Conservation (phyloP, 2,113 vertebrate species). For the Apeltes quadracus region DNA sequence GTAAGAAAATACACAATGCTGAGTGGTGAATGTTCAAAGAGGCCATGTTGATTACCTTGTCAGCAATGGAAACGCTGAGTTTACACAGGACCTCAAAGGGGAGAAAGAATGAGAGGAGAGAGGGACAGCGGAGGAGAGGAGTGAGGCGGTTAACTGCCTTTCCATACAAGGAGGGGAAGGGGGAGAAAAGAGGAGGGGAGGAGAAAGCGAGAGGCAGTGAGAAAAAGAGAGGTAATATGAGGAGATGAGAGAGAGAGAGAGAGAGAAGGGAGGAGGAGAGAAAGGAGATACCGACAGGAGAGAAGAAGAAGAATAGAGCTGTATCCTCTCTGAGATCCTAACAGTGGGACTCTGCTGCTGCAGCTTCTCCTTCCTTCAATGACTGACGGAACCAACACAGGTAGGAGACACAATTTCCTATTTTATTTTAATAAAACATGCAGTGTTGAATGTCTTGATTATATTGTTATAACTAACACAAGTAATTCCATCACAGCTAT, state of each 20-base stretch:
- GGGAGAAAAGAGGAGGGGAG: slow-evolving; percentile 66
- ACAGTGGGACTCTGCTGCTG: slow-evolving; percentile 45
- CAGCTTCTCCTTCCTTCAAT: slow-evolving; percentile 42
- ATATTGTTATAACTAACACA: neutral
- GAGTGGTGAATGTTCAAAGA: slow-evolving; percentile 33
- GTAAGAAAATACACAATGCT: slow-evolving; percentile 50
- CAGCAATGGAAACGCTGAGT: slow-evolving; percentile 63
- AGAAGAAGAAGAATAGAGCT: slow-evolving; percentile 46
- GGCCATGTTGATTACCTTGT: slow-evolving; percentile 69
- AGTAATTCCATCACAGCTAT: neutral
- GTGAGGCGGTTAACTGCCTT: slow-evolving; percentile 67
- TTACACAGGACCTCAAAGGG: slow-evolving; percentile 48
- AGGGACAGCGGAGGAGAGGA: slow-evolving; percentile 47
- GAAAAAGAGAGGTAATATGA: slow-evolving; percentile 61
- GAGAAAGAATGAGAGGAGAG: slow-evolving; percentile 30
- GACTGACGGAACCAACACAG: slow-evolving; percentile 62
- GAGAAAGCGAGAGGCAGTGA: slow-evolving; percentile 54
- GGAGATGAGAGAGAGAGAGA: slow-evolving; percentile 52
- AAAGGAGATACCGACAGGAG: slow-evolving; percentile 68
- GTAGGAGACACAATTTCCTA: slow-evolving; percentile 64
- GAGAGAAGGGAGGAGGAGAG: slow-evolving; percentile 64
- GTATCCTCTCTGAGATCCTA: slow-evolving; percentile 44
- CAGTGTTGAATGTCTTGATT: neutral
- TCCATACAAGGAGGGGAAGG: slow-evolving; percentile 81
- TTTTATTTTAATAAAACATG: neutral